Base-by-base conservation (phyloP, 2,888 invertebrate genomes). In the Lasioglossum villosulum region DNA sequence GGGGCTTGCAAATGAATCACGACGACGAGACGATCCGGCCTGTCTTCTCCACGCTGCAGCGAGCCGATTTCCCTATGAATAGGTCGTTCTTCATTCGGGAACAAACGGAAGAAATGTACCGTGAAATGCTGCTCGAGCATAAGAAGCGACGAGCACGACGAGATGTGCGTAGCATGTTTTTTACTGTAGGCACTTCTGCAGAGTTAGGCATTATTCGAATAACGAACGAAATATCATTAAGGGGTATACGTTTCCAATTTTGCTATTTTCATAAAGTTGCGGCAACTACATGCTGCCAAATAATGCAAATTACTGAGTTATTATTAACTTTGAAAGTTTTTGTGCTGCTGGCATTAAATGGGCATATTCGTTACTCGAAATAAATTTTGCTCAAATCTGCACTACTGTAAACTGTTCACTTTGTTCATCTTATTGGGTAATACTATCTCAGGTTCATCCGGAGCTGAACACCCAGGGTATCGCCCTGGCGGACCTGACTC, bases 391-490 rank as follows among this genome's bases (percentile, higher is more conserved):
- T n/a, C 3, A 52, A 52, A 23, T 52, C 52, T n/a, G 10, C 52
- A 1, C 52, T 3, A n/a, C 10, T 52, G 5, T 34, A 5, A 5
- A 75, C 70, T 78, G 14, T 30, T 63, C 34, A 27, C 16, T 52
- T 23, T 39, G 68, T 73, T 39, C 4, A 27, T n/a, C 23, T 39
- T 23, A n/a, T 16, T 2, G 4, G 14, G 23, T n/a, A 27, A 68
- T 48, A 39, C 30, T 27, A 4, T 39, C 95, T 14, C 93, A 97
- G 97, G 96, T 96, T 91, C 97, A 97, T 93, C 97, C 97, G 30
- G 98, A 98, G 94, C 96, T 98, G 77, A 97, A 97, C 92, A 97
- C 97, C 23, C 96, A 96, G 90, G 97, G 97, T 75, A 97, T 98
- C 89, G 97, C 97, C 14, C 95, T 98, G 78, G 96, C 97, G 90